Evolutionary conservation across 2,113 vertebrate genomes (phyloP).

Genomic region (Ariopsis seemanni): DNA sequence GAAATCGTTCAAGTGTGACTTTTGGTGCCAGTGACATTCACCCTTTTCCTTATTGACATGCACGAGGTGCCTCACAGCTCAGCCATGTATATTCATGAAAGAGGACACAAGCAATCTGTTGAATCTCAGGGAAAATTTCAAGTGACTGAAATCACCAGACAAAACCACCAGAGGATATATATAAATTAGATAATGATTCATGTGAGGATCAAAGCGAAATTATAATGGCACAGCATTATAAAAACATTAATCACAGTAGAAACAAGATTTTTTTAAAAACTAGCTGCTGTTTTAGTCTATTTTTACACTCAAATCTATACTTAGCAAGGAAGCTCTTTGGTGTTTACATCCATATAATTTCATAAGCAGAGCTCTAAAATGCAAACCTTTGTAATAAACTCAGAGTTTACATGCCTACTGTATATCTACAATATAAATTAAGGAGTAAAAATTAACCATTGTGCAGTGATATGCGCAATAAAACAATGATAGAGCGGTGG

Average conservation of each 20-base stretch:
- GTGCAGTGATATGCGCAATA: not conserved
- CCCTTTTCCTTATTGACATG: conserved; percentile 5
- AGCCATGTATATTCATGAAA: conserved; percentile 52
- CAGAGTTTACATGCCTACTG: conserved; percentile 47
- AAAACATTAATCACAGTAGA: conserved; percentile 68
- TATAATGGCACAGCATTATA: conserved; percentile 50
- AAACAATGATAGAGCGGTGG: not conserved
- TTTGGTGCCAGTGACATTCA: conserved; percentile 26
- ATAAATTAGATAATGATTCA: conserved; percentile 67
- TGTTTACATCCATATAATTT: conserved; percentile 60
- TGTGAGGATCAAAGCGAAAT: conserved; percentile 56
- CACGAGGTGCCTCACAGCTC: conserved; percentile 35
- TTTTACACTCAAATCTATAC: conserved; percentile 20
- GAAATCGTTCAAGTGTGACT: conserved; percentile 35
- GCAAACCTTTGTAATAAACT: conserved; percentile 53
- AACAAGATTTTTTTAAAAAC: conserved; percentile 3
- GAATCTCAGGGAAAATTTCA: conserved; percentile 44
- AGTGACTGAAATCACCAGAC: conserved; percentile 64
- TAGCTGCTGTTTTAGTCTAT: conserved; percentile 51
- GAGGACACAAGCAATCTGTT: conserved; percentile 49
- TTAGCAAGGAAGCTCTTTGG: conserved; percentile 47
- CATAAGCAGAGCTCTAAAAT: conserved; percentile 60
- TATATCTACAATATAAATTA: not conserved
- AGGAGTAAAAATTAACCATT: not conserved
- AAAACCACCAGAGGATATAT: conserved; percentile 53